phyloP scores from a whole-genome alignment of 2,888 invertebrate species.

The Meiosimyza decipiens region DNA sequence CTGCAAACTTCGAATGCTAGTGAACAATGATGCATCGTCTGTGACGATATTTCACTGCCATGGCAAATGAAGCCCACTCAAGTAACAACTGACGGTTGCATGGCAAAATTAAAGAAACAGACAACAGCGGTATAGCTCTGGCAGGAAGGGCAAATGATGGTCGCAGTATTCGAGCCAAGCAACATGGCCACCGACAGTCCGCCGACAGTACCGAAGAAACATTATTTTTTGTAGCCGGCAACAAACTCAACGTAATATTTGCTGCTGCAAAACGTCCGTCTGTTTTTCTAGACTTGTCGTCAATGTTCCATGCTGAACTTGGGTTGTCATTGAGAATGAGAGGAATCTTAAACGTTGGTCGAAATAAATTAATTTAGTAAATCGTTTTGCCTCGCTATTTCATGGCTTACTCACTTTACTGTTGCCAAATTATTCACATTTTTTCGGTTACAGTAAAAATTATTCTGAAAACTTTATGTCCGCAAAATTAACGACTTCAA shows the following conservation, averaged over 20 bases:
- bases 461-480: too few species aligned
- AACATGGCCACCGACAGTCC: neutral
- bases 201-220: neutral
- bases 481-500: too few species aligned
- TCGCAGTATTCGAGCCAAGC: neutral
- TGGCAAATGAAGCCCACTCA: slow-evolving; percentile 29
- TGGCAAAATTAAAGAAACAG: neutral
- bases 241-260: too few species aligned
- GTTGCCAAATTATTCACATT: too few species aligned
- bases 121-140: too few species aligned
- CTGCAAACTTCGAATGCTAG: slow-evolving; percentile 1
- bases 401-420: neutral
- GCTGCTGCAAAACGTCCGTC: too few species aligned
- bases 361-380: slow-evolving; percentile 30
- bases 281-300: too few species aligned
- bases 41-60: slow-evolving; percentile 41
- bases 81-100: neutral
- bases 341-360: slow-evolving; percentile 12
- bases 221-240: too few species aligned
- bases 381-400: slow-evolving; percentile 8
- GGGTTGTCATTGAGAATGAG: slow-evolving; percentile 6
- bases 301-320: neutral
- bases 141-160: neutral
- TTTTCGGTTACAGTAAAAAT: too few species aligned
- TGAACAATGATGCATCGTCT: slow-evolving; percentile 22